Evolutionary conservation across 2,113 vertebrate genomes (phyloP), one percentile per base, ranked within the genome.

Genomic region (Taurulus bubalis): DNA sequence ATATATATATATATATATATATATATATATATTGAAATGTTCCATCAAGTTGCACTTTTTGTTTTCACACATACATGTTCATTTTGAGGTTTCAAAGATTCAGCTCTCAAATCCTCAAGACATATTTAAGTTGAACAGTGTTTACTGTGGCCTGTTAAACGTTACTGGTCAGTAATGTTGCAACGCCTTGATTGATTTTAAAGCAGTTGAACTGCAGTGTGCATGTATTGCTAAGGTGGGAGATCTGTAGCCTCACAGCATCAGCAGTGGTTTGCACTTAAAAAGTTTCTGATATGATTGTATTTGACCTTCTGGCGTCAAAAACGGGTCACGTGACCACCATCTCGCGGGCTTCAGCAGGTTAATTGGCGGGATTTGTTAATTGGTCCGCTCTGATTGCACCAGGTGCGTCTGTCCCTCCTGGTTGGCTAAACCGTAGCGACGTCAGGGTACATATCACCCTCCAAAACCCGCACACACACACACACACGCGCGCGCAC

Each of bases 311-410:
- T 14, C 55, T 28, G 24, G 15, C 6, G 8, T 55, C 9, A n/a
- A 51, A 56, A 24, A 12, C 40, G 1, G 1, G 59, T 53, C 76
- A 84, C 24, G 64, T 70, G 74, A 63, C 26, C 73, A 7, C 36
- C 34, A 8, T 11, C 20, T 2, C 2, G 12, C 6, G 6, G 1
- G 8, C 2, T 26, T 14, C 1, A 34, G 8, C 47, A 24, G 11
- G 75, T 79, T 90, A 91, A 95, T 94, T 93, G 81, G 65, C 20
- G 16, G 77, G 18, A 8, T 14, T 16, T 18, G 6, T 8, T 64
- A 3, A 94, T 91, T 91, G 87, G 86, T 16, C 20, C 10, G 9
- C 32, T 8, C 42, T 81, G 75, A 90, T 91, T 89, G 75, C n/a
- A 0, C 34, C 80, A 76, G 76, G 77, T 85, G 88, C n/a, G 3